phyloP scores from a whole-genome alignment of 2,888 invertebrate species.

The Hyppa rectilinea region DNA sequence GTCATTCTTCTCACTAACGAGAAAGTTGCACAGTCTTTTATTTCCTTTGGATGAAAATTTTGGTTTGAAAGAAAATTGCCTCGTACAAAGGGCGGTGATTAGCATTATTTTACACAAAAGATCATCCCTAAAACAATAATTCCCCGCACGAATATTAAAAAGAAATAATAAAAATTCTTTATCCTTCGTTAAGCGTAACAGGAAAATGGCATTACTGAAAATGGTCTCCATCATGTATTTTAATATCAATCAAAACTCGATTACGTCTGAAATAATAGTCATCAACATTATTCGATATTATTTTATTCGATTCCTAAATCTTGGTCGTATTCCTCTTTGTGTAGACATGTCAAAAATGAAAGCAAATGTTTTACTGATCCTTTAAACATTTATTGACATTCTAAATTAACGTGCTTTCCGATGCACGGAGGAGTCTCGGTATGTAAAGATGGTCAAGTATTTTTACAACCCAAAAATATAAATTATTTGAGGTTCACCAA shows the following conservation, averaged over 20 bases:
- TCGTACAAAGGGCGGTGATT: slow-evolving; percentile 37
- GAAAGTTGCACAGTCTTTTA: slow-evolving; percentile 32
- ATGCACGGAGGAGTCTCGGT: no score
- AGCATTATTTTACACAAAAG: slow-evolving; percentile 27
- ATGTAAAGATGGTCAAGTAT: no score
- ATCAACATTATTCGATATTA: no score
- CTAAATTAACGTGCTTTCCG: no score
- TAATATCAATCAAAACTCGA: background rate
- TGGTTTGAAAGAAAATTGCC: slow-evolving; percentile 18
- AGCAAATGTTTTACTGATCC: background rate
- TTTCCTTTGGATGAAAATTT: slow-evolving; percentile 25
- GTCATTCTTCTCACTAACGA: slow-evolving; percentile 38
- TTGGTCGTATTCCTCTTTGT: background rate
- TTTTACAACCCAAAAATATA: no score
- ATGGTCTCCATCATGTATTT: background rate
- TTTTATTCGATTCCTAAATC: no score
- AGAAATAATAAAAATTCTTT: background rate
- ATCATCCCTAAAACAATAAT: slow-evolving; percentile 14
- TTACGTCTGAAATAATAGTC: background rate
- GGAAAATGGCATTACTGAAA: background rate
- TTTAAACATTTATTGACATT: background rate
- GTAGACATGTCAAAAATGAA: background rate
- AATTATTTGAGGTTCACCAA: no score
- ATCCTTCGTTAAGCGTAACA: background rate
- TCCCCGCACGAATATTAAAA: background rate